Evolutionary conservation across 2,113 vertebrate genomes (phyloP), one percentile per base, ranked within the genome.

Genomic region (Enhydra lutris): DNA sequence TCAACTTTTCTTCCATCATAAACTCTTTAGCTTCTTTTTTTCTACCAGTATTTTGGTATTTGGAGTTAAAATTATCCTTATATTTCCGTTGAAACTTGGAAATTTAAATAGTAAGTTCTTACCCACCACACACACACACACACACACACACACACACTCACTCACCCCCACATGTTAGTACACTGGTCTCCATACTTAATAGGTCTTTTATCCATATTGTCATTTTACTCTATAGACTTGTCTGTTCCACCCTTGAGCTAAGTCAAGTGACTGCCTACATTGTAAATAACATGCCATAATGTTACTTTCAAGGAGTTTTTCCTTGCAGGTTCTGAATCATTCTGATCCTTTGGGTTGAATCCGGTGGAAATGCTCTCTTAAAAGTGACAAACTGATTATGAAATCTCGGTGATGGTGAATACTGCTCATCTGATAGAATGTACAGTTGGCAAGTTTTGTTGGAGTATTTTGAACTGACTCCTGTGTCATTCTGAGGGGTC

Each of bases 301-400:
- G 52, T 97, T 57, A 88, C 59, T 89, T 94, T 79, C 45, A 89
- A 90, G 50, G 71, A 67, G 18, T 88, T 95, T 96, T 92, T 79
- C 74, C 92, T 76, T 96, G 17, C 4, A 93, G 81, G 34, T 50
- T 29, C 6, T 96, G 74, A 42, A 88, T 20, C 31, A 65, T 87
- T 97, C 69, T 94, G 17, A 76, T 57, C 36, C 55, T 89, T 92
- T 87, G 34, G 20, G 90, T 95, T 96, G 57, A 94, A 81, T 92
- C 34, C 63, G 55, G n/a, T 55, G 18, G 39, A 90, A 80, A 73
- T 89, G n/a, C 20, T 81, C 10, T 73, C 20, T 71, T 92, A 18
- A 14, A 84, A 36, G 20, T 91, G 42, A 85, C 31, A 61, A 31
- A 57, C 92, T n/a, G 34, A 67, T 90, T 90, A 78, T 95, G 61